Base-by-base conservation (phyloP, 2,113 vertebrate species). In the Gambusia affinis region DNA sequence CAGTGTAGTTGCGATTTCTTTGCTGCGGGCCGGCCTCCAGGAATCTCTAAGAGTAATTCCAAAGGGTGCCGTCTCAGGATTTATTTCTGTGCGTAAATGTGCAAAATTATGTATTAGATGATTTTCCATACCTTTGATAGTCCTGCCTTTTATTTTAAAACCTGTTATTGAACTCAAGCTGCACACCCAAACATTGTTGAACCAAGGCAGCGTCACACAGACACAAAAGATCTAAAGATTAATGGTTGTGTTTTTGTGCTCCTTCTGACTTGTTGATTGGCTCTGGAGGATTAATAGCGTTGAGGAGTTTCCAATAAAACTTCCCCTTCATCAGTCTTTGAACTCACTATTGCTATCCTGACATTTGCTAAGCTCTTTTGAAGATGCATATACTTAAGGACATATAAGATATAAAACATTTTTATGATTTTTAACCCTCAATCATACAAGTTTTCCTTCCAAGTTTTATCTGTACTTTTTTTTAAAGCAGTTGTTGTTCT, bases 231-330 rank as follows among this genome's bases (percentile, higher is more conserved):
- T 35, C n/a, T 62, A 42, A 4, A 70, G n/a, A 67, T 8, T 11
- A 31, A 39, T 66, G 8, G 28, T 10, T n/a, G 14, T 47, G 44
- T 30, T 64, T 64, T 39, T 62, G 65, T 60, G 57, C 12, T 12
- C 31, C n/a, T 17, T 24, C 65, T 65, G 78, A 75, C 69, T 27
- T 64, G 27, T 76, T 79, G 75, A 29, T 78, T 79, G 39, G 10
- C 31, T 28, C 28, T 33, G 29, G 17, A 67, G 24, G 62, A 83
- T 81, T 86, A 8, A 74, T 75, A 12, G 74, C 42, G n/a, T 66
- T 60, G 67, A 72, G 33, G 51, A 66, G n/a, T 79, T 85, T 78
- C 82, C 79, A 84, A 82, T 82, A 29, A 81, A 80, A 66, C 27
- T 24, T 62, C 54, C 60, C 24, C 33, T 69, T 57, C n/a, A 39